Evolutionary conservation across 2,888 invertebrate genomes (phyloP).

Genomic region (Leptopilina myrica): DNA sequence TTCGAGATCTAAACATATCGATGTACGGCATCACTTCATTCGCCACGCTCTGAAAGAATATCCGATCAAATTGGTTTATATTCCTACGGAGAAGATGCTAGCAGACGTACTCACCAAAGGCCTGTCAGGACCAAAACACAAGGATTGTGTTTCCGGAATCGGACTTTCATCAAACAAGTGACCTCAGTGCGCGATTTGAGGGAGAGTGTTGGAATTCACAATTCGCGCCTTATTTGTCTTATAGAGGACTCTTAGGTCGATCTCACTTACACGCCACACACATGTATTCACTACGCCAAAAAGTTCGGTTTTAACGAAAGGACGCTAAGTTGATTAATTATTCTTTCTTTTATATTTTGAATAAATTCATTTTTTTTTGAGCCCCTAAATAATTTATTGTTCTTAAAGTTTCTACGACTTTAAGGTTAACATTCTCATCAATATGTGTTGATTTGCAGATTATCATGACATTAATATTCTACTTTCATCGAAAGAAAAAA

Average conservation of each 20-base stretch:
- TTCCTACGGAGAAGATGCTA: constrained; percentile 39
- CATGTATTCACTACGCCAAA: neutral
- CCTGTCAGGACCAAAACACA: neutral
- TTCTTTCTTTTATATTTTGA: no score
- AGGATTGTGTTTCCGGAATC: neutral
- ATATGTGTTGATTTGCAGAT: no score
- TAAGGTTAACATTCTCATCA: no score
- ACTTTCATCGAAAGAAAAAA: no score
- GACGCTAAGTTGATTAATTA: no score
- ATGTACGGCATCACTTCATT: constrained; percentile 40
- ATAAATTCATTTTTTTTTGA: no score
- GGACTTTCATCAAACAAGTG: neutral
- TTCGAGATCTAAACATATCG: constrained; percentile 40
- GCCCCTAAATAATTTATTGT: no score
- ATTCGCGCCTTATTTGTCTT: neutral
- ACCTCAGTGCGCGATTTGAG: constrained; percentile 16
- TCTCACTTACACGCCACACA: neutral
- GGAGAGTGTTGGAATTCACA: constrained; percentile 37
- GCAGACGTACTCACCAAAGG: constrained; percentile 42
- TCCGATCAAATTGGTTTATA: constrained; percentile 1
- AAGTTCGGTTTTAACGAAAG: no score
- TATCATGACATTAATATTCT: no score
- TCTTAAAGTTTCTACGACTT: no score
- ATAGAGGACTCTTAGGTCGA: neutral
- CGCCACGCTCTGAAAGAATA: neutral